Percentiles rank a stretch among this genome's conserved stretches.
Conservation (phyloP, 2,113 vertebrate genomes). For the Leptocoma aspasia region DNA sequence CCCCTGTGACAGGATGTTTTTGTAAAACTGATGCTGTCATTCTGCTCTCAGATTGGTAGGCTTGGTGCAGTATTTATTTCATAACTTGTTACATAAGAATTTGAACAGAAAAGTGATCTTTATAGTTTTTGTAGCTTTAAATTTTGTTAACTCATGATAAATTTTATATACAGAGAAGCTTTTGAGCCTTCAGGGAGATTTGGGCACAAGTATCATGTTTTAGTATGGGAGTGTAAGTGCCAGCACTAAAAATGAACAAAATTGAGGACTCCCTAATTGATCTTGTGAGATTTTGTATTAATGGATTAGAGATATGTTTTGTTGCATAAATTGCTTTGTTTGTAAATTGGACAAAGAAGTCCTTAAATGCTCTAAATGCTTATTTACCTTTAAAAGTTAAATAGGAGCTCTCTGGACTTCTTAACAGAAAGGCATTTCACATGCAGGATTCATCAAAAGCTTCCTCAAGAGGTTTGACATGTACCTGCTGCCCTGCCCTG, state of each 20-base stretch:
- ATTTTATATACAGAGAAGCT: background rate
- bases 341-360: background rate
- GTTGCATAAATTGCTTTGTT: background rate
- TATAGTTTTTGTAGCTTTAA: background rate
- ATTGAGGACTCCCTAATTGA: background rate
- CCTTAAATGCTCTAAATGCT: background rate
- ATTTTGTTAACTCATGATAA: background rate
- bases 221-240: background rate
- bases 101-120: background rate
- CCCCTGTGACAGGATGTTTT: background rate
- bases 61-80: background rate
- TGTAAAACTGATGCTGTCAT: background rate
- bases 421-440: background rate
- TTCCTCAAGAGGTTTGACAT: background rate
- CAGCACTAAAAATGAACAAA: background rate
- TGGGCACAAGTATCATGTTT: fast-evolving
- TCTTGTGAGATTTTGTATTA: background rate
- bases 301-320: background rate
- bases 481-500: background rate
- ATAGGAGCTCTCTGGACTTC: background rate
- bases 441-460: background rate
- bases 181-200: background rate
- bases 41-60: background rate
- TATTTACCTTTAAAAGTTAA: background rate
- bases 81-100: background rate